Evolutionary conservation across 2,113 vertebrate genomes (phyloP), one percentile per base, ranked within the genome.

Genomic region (Isurus oxyrinchus): DNA sequence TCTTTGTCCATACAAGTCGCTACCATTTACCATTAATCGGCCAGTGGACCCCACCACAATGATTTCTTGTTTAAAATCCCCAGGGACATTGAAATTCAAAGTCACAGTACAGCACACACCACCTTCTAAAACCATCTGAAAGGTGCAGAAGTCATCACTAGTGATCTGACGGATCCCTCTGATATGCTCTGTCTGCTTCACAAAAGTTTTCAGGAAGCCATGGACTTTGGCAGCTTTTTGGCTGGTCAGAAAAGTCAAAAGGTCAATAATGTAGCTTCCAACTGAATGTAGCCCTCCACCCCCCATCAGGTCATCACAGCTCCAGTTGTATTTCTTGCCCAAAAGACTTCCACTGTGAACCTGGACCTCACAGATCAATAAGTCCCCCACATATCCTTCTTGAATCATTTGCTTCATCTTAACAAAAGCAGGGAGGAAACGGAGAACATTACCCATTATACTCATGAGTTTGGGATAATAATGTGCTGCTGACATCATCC

Each of bases 271-370:
- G 98, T 99, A 99, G 97, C 99, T 99, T 96, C 99, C 99, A 1
- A 99, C 99, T 0, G 99, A 99, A 97, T 99, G 99, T 97, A 99
- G 98, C 19, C 99, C 99, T 0, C 99, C 99, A 0, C 99, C 99
- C 3, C 99, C 99, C 99, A 99, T 99, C 97, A 99, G 97, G 96
- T 99, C 99, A 0, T 99, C 99, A 0, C 99, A 99, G 98, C 99
- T 99, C 99, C 99, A 99, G 98, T 99, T 99, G 98, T 99, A 99
- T 96, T 99, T 99, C 97, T 99, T 99, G 93, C 99, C 99, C 96
- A 99, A 98, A 53, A 99, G 98, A 97, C 99, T 99, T 3, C 99
- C 99, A 0, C 99, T 97, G 96, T 99, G 99, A n/a, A 99, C 99
- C 98, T 99, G 98, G 7, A 99, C 99, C 97, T 99, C 99, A 0